A percentile compares a stretch with the other conserved stretches of the same genome.
These are phyloP conservation scores for Anthopleura xanthogrammica DNA, from an alignment of 92 coral and sea anemone species.

Conservation along the genomic window DNA sequence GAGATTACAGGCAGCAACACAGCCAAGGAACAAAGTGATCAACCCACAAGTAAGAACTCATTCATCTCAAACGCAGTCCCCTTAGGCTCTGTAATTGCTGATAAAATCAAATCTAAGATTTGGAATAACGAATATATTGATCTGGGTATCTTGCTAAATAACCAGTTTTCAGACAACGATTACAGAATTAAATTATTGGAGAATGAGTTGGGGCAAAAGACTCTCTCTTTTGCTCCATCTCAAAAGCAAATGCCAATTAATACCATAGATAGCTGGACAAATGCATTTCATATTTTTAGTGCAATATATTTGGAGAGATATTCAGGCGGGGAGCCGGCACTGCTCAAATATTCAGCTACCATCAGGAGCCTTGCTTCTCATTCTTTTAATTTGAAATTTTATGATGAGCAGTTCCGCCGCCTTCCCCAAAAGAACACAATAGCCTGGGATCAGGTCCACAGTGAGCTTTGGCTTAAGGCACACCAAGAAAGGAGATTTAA, in stretches of 20 bases:
- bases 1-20: background rate
- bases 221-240: constrained; percentile 10
- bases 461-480: constrained; percentile 58
- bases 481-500: constrained; percentile 13
- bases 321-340: constrained; percentile 30
- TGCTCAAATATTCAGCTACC: constrained; percentile 48
- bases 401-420: constrained; percentile 47
- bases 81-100: constrained; percentile 1
- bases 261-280: constrained; percentile 45
- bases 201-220: constrained; percentile 1
- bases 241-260: constrained; percentile 15
- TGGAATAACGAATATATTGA: constrained; percentile 26
- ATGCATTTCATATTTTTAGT: constrained; percentile 49
- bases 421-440: constrained; percentile 33
- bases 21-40: background rate
- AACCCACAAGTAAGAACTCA: constrained; percentile 2
- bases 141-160: constrained; percentile 8
- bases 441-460: constrained; percentile 48
- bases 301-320: constrained; percentile 35
- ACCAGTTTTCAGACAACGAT: constrained; percentile 7
- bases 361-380: constrained; percentile 6
- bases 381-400: constrained; percentile 14
- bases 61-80: constrained; percentile 21
- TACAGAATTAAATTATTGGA: constrained; percentile 8
- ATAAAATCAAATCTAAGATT: constrained; percentile 15